Conservation (phyloP, 2,113 vertebrate species). For the Peromyscus maniculatus region DNA sequence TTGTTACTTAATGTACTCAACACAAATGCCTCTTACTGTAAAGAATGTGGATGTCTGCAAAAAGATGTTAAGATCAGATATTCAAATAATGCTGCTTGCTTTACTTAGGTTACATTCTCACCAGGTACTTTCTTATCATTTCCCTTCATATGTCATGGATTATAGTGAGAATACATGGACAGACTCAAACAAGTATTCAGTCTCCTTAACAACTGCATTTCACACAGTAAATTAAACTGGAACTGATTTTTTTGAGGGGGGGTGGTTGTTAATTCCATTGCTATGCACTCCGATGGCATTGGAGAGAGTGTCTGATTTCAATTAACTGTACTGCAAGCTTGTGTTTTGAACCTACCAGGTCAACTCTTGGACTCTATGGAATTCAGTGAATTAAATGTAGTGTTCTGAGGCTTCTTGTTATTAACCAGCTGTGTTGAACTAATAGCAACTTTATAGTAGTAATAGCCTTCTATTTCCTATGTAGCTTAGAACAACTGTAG, state of each 20-base stretch:
- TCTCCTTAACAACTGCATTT: not conserved
- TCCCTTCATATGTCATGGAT: not conserved
- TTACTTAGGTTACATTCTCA: not conserved
- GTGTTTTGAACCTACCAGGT: conserved; percentile 41
- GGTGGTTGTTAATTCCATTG: not conserved
- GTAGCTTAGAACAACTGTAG: not conserved
- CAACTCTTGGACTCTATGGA: conserved; percentile 24
- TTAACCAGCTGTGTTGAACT: conserved; percentile 2
- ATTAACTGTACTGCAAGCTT: not conserved
- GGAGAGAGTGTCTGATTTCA: not conserved
- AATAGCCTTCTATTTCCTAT: not conserved
- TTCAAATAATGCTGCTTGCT: not conserved
- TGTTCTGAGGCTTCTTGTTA: not conserved
- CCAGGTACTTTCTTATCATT: not conserved
- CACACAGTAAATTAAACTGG: conserved; percentile 26
- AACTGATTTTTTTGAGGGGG: not conserved
- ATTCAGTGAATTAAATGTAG: conserved; percentile 1
- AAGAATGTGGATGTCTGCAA: not conserved
- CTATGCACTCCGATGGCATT: not conserved
- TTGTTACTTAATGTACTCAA: not conserved
- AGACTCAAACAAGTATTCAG: not conserved
- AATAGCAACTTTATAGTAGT: not conserved
- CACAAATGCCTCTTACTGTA: not conserved
- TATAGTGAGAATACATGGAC: not conserved
- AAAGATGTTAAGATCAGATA: not conserved